A percentile compares a stretch with the other conserved stretches of the same genome.
Evolutionary conservation across 2,113 vertebrate species (phyloP).

Genomic region (Gallinago jamesoni): DNA sequence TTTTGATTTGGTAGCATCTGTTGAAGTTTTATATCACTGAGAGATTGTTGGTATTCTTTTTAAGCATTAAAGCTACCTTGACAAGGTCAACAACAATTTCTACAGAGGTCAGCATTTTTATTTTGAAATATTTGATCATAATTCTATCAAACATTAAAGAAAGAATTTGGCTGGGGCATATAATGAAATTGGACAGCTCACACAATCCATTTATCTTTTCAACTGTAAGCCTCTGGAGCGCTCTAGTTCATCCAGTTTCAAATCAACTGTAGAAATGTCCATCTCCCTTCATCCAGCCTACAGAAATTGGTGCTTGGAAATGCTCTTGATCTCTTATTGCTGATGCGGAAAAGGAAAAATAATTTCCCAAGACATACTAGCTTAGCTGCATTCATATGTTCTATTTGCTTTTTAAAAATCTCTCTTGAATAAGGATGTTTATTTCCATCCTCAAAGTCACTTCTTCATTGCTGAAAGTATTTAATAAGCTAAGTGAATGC

Average conservation of each 20-base stretch:
- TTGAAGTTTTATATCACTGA: conserved; percentile 46
- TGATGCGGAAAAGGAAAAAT: conserved; percentile 48
- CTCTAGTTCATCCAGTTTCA: conserved; percentile 56
- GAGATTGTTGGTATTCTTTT: conserved; percentile 40
- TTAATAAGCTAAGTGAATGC: conserved; percentile 6
- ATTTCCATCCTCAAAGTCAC: conserved; percentile 6
- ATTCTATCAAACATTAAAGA: conserved; percentile 64
- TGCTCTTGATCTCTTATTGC: conserved; percentile 31
- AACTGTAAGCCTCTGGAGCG: conserved; percentile 35
- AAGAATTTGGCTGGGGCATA: conserved; percentile 39
- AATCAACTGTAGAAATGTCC: conserved; percentile 64
- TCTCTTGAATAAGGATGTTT: conserved; percentile 1
- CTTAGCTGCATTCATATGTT: conserved; percentile 4
- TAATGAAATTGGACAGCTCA: conserved; percentile 66
- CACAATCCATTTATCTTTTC: conserved; percentile 62
- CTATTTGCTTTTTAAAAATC: conserved; percentile 21
- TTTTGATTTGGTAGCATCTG: conserved; percentile 40
- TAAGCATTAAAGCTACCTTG: conserved; percentile 39
- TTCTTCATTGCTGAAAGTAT: not conserved
- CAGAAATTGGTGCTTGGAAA: conserved; percentile 45
- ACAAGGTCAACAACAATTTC: conserved; percentile 66
- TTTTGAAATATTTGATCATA: conserved; percentile 65
- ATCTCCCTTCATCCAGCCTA: conserved; percentile 27
- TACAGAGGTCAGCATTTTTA: conserved; percentile 60
- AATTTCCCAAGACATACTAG: conserved; percentile 13